Conservation (phyloP, 2,797 vertebrate species). For the Rallus crepitans region DNA sequence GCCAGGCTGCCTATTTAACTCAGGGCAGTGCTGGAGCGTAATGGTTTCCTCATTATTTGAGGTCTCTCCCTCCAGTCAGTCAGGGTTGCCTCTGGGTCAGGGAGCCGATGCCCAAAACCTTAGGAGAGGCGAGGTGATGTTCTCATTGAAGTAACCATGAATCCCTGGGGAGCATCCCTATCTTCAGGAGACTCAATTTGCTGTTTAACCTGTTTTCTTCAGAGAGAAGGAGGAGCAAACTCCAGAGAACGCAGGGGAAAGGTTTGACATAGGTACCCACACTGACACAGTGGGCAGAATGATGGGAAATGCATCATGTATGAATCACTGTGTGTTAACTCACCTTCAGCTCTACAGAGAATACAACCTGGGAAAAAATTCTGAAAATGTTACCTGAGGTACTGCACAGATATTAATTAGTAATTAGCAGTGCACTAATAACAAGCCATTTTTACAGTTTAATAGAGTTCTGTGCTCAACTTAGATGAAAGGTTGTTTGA, state of each 20-base stretch:
- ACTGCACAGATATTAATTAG: background rate
- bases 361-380: background rate
- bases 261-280: fast-evolving
- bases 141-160: background rate
- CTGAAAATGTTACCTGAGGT: background rate
- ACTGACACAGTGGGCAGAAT: fast-evolving
- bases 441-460: background rate
- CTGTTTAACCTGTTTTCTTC: background rate
- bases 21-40: fast-evolving
- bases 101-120: background rate
- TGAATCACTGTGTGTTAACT: background rate
- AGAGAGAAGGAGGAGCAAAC: background rate
- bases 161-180: background rate
- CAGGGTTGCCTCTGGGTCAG: background rate
- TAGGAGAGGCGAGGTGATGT: background rate
- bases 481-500: background rate
- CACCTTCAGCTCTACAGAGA: background rate
- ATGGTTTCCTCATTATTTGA: background rate
- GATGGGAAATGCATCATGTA: background rate
- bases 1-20: background rate
- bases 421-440: background rate
- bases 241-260: fast-evolving
- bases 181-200: background rate
- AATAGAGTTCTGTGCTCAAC: background rate
- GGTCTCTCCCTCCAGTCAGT: background rate